A percentile compares a stretch with the other conserved stretches of the same genome.
Evolutionary conservation across 1,140 invertebrate genomes (phyloP).

Genomic region (Portunus trituberculatus): DNA sequence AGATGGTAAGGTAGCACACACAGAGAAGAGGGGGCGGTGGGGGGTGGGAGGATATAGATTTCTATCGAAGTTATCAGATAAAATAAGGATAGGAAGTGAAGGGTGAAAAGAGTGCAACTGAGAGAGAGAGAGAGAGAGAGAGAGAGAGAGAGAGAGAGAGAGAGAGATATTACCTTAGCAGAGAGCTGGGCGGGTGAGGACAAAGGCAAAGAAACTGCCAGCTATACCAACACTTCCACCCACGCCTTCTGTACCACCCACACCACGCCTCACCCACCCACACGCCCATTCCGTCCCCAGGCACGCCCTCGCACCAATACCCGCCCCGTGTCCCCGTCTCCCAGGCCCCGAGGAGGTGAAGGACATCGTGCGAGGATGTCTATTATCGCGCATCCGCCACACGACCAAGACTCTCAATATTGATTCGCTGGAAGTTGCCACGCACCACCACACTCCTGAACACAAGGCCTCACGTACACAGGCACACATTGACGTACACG

Average conservation of each 20-base stretch:
- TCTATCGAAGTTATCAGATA: no score
- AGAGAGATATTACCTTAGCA: conserved; percentile 10
- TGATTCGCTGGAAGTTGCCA: background rate
- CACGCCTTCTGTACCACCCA: background rate
- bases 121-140: conserved; percentile 12
- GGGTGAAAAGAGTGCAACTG: background rate
- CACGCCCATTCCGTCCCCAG: background rate
- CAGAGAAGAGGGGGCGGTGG: background rate
- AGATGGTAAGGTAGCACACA: background rate
- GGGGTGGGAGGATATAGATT: background rate
- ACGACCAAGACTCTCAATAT: background rate
- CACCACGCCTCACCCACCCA: background rate
- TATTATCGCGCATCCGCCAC: background rate
- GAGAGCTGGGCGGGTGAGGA: background rate
- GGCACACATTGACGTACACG: background rate
- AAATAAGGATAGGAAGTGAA: background rate
- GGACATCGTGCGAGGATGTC: background rate
- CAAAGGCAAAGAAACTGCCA: background rate
- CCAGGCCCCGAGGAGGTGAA: background rate
- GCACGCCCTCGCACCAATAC: background rate
- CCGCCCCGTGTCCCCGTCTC: background rate
- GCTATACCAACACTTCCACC: background rate
- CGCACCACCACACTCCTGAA: background rate
- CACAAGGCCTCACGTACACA: background rate
- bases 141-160: conserved; percentile 20